A percentile compares a stretch with the other conserved stretches of the same genome.
These are phyloP conservation scores for Poecilus cupreus DNA, from an alignment of 2,888 invertebrate species.

Conservation along the genomic window DNA sequence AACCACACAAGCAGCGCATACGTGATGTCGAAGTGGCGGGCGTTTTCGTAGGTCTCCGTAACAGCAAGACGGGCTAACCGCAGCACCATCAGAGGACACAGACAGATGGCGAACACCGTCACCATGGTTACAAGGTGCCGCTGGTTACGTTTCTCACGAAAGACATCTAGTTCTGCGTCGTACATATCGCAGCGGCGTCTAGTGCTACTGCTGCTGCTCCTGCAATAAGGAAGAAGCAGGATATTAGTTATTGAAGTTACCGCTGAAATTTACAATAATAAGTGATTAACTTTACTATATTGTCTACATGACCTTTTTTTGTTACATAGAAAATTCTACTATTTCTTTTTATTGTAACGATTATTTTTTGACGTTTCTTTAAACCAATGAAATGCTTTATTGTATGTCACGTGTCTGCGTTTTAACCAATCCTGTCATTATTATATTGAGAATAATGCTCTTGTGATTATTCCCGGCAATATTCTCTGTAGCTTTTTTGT, in stretches of 20 bases:
- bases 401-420: too few relatives aligned
- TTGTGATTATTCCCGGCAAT: too few relatives aligned
- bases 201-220: conserved; percentile 63
- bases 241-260: neutral
- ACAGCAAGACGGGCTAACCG: conserved; percentile 78
- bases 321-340: too few relatives aligned
- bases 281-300: neutral
- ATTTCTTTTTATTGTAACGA: too few relatives aligned
- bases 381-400: too few relatives aligned
- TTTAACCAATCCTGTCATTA: too few relatives aligned
- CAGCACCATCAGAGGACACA: conserved; percentile 80
- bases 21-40: conserved; percentile 80
- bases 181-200: conserved; percentile 73
- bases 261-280: neutral
- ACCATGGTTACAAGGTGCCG: conserved; percentile 81
- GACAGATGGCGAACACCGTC: conserved; percentile 78
- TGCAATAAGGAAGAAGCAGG: conserved; percentile 60
- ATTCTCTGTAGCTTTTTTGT: too few relatives aligned
- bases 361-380: too few relatives aligned
- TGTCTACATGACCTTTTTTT: neutral
- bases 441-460: too few relatives aligned
- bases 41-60: conserved; percentile 82
- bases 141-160: conserved; percentile 80
- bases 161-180: conserved; percentile 76
- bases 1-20: conserved; percentile 83